Conservation (phyloP, 2,113 vertebrate genomes). For the Panurus biarmicus region DNA sequence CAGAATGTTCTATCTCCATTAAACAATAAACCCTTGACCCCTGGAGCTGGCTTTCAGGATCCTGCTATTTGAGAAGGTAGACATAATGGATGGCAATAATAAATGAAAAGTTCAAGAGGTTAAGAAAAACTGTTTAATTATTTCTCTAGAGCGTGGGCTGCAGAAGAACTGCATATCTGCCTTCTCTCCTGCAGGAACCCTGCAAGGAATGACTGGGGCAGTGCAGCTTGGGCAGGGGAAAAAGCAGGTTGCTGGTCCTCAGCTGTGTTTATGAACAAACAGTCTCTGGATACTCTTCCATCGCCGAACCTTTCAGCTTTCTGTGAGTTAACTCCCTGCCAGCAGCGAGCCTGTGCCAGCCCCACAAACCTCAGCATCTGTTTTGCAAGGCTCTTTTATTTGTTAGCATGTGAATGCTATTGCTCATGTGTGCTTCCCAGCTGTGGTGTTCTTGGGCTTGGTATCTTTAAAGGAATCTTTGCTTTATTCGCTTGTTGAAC, state of each 20-base stretch:
- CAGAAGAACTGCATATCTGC: conserved; percentile 52
- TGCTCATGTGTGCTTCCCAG: conserved; percentile 70
- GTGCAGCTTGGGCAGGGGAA: background rate
- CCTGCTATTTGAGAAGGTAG: conserved; percentile 75
- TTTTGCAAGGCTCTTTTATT: conserved; percentile 72
- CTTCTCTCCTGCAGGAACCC: conserved; percentile 42
- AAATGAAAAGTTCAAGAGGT: conserved; percentile 76
- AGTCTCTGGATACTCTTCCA: conserved; percentile 67
- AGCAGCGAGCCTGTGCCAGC: conserved; percentile 68
- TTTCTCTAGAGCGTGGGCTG: conserved; percentile 73
- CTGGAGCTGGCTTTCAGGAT: conserved; percentile 71
- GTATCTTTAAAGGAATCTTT: conserved; percentile 49
- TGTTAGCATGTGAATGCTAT: conserved; percentile 71
- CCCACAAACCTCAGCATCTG: conserved; percentile 70
- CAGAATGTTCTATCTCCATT: conserved; percentile 86
- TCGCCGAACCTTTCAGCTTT: conserved; percentile 54
- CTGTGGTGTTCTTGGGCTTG: conserved; percentile 53
- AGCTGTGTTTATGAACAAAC: conserved; percentile 74
- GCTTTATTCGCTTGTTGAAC: conserved; percentile 56
- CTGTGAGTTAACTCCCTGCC: conserved; percentile 60
- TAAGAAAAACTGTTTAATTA: conserved; percentile 84
- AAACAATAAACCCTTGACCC: conserved; percentile 82
- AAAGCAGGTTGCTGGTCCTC: conserved; percentile 71
- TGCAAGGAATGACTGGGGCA: conserved; percentile 39
- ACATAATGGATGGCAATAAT: conserved; percentile 76